These are phyloP conservation scores for Cephalopachus bancanus DNA, from an alignment of 2,797 vertebrate species.

Conservation along the genomic window DNA sequence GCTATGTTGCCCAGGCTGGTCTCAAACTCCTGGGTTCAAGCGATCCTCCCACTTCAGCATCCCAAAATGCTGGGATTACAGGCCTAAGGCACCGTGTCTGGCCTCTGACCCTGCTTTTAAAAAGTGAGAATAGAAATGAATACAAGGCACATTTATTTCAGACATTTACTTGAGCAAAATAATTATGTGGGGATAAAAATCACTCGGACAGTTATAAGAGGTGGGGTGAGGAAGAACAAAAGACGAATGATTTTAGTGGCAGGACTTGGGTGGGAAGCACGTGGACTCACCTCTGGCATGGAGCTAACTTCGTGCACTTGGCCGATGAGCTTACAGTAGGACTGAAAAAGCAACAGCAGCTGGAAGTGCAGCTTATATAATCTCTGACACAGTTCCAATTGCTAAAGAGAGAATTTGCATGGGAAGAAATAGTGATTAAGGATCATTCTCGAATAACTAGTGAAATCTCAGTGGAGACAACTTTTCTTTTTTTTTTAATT, in stretches of 20 bases:
- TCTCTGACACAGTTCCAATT: slow-evolving; percentile 99
- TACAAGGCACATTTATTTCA: neutral
- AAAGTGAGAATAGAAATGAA: neutral
- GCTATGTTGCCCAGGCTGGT: too few species aligned
- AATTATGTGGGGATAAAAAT: neutral
- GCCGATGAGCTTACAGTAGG: slow-evolving; percentile 99
- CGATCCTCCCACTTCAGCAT: too few species aligned
- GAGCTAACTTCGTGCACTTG: slow-evolving; percentile 98
- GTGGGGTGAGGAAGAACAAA: neutral
- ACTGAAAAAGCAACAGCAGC: slow-evolving; percentile 98
- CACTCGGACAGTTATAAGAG: neutral
- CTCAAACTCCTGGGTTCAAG: too few species aligned
- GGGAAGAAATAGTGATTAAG: slow-evolving; percentile 81
- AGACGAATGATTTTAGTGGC: neutral
- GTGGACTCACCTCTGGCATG: slow-evolving; percentile 95
- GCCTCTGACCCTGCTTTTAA: neutral
- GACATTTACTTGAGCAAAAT: neutral
- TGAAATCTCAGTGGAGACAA: slow-evolving; percentile 48
- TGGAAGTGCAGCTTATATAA: slow-evolving; percentile 99
- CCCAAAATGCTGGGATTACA: too few species aligned
- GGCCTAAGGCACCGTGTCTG: too few species aligned
- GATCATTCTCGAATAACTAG: slow-evolving; percentile 59
- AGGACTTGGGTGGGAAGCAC: neutral
- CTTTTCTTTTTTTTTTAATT: neutral
- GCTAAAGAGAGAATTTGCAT: slow-evolving; percentile 89